Base-by-base conservation (phyloP, 2,888 invertebrate genomes). In the Scrobipalpa atriplicella region DNA sequence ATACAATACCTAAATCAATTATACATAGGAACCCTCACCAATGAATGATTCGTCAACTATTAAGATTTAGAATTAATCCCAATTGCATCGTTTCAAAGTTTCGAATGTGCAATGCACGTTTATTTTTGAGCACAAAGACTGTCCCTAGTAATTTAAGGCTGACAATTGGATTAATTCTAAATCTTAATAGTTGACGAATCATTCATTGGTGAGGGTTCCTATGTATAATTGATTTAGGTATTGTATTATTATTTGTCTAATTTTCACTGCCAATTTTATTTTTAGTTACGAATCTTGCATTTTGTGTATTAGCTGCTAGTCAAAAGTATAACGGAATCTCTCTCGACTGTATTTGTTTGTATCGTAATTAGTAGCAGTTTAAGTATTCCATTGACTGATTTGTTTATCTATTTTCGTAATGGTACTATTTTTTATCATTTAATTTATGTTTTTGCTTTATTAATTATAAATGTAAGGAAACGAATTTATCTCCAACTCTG, bases 401-500 rank as follows among this genome's bases (percentile, higher is more conserved):
- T 62, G 38, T 56, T 56, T 21, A 52, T 56, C 64, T n/a, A 16
- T 39, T 5, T 56, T 47, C 29, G 21, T 56, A 64, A 71, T 74
- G 75, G 72, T 77, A 75, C 74, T 79, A 75, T 74, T 77, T 72
- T 74, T 73, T 73, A 69, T 74, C 71, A 70, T 75, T 69, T 81
- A 75, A 76, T 75, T 73, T 74, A 72, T 73, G 74, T 75, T 76
- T 77, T 73, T 73, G 68, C 78, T 76, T 75, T 77, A 68, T 74
- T 89, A 87, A 21, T 56, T 56, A 56, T 21, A 87, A 86, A 75
- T 70, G 68, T 71, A 73, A 70, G 77, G 74, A 70, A n/a, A 41
- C 65, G 71, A 71, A 73, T 77, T 75, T 75, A 72, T 78, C 72
- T 78, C 82, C 84, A 81, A 84, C 81, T 76, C 80, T 82, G 75